phyloP scores from a whole-genome alignment of 1,140 invertebrate species.

The Lepidurus apus region DNA sequence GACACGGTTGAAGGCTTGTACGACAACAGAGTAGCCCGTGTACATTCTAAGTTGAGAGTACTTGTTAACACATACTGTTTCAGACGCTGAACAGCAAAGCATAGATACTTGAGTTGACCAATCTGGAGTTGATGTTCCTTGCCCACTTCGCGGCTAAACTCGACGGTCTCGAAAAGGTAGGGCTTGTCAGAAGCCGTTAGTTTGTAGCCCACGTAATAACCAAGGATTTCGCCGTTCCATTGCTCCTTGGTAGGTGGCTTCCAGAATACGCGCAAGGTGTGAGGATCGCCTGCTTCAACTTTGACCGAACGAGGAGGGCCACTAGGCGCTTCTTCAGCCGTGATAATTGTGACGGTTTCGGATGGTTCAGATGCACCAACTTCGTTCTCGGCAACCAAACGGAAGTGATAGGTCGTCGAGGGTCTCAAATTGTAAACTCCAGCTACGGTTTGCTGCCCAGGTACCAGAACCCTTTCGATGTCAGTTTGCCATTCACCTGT shows the following conservation, averaged over 20 bases:
- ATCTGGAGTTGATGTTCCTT: constrained; percentile 78
- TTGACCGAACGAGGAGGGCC: constrained; percentile 58
- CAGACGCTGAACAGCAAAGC: neutral
- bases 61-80: neutral
- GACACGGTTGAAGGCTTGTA: constrained; percentile 91
- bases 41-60: constrained; percentile 60
- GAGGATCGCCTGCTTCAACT: constrained; percentile 86
- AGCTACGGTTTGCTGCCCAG: constrained; percentile 76
- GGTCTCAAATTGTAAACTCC: constrained; percentile 82
- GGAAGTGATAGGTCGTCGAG: constrained; percentile 83
- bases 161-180: constrained; percentile 85
- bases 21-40: constrained; percentile 89
- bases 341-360: constrained; percentile 85
- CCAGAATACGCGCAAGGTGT: constrained; percentile 87
- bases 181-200: constrained; percentile 81
- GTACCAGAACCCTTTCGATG: constrained; percentile 75
- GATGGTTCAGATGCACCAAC: constrained; percentile 87
- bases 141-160: constrained; percentile 83
- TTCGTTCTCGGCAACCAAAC: constrained; percentile 90
- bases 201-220: constrained; percentile 70
- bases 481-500: constrained; percentile 61
- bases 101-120: constrained; percentile 62
- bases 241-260: constrained; percentile 80
- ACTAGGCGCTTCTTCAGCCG: constrained; percentile 75
- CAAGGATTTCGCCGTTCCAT: constrained; percentile 83